Evolutionary conservation across 2,797 vertebrate genomes (phyloP), one percentile per base, ranked within the genome.

Genomic region (Tolypeutes matacus): DNA sequence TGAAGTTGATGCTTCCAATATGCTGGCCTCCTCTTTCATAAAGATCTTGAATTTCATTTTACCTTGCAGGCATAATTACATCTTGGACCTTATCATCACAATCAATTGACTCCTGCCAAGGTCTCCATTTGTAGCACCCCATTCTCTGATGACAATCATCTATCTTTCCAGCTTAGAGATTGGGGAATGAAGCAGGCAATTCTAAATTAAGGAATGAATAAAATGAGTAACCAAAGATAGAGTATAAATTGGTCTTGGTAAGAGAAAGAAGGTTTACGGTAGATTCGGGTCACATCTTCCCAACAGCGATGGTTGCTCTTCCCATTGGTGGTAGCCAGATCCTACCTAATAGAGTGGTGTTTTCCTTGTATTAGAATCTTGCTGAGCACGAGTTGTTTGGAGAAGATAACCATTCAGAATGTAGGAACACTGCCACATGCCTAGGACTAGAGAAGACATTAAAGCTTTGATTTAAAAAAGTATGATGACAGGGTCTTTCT

Each of bases 401-500:
- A 7, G 21, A 88, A 92, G 39, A 75, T 81, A 62, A 86, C 73
- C 34, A 90, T 51, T 90, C 60, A 92, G 36, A 91, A 85, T 82
- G 15, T 72, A 27, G 77, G 64, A 87, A n/a, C 12, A 87, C 14
- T 84, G 49, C 51, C 29, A 82, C 58, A 88, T 91, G 36, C 29
- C 69, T 62, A 82, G 34, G 27, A 88, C 31, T 51, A 72, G 9
- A 82, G 31, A 88, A 87, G 49, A 36, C 67, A 88, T 58, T 87
- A 77, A 81, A 88, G 12, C 23, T 88, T 97, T 90, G 64, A 86
- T n/a, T n/a, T 93, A 83, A 62, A 94, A 27, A 77, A 93, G 21
- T 83, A 3, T 80, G 85, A 75, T n/a, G 10, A 62, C 46, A 86
- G 12, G 25, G 25, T 53, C 49, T 92, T 86, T 96, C 58, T 86